phyloP scores from a whole-genome alignment of 2,888 invertebrate genomes.

The Elegia similella region DNA sequence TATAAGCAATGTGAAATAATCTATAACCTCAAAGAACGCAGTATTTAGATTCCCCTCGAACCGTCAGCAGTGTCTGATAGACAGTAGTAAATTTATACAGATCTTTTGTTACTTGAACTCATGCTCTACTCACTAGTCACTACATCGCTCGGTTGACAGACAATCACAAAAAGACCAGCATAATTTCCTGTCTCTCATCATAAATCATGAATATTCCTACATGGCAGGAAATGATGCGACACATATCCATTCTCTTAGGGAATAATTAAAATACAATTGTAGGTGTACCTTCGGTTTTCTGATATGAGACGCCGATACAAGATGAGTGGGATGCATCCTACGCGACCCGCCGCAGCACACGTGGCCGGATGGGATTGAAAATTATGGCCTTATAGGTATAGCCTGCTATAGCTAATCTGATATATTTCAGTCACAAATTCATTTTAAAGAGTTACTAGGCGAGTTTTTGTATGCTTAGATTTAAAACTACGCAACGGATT shows the following conservation, averaged over 20 bases:
- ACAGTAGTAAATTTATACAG: no score
- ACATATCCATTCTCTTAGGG: slow-evolving; percentile 23
- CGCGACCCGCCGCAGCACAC: slow-evolving; percentile 24
- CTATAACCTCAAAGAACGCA: no score
- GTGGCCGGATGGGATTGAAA: slow-evolving; percentile 34
- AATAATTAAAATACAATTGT: slow-evolving; percentile 27
- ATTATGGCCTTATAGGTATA: slow-evolving; percentile 17
- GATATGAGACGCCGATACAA: not conserved
- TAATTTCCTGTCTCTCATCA: not conserved
- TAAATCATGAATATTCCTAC: slow-evolving; percentile 14
- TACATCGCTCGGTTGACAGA: not conserved
- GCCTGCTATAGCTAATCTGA: not conserved
- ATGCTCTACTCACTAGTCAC: not conserved
- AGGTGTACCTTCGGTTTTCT: not conserved
- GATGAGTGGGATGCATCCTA: slow-evolving; percentile 21
- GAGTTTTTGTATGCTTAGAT: no score
- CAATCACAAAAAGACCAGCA: not conserved
- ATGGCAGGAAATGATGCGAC: slow-evolving; percentile 15
- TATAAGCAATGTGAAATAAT: no score
- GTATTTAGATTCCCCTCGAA: no score
- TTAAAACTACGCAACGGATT: no score
- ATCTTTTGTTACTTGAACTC: not conserved
- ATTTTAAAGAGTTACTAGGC: not conserved
- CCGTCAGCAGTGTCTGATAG: no score
- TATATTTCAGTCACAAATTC: not conserved